Evolutionary conservation across 2,888 invertebrate species (phyloP).

Genomic region (Bembecia ichneumoniformis): DNA sequence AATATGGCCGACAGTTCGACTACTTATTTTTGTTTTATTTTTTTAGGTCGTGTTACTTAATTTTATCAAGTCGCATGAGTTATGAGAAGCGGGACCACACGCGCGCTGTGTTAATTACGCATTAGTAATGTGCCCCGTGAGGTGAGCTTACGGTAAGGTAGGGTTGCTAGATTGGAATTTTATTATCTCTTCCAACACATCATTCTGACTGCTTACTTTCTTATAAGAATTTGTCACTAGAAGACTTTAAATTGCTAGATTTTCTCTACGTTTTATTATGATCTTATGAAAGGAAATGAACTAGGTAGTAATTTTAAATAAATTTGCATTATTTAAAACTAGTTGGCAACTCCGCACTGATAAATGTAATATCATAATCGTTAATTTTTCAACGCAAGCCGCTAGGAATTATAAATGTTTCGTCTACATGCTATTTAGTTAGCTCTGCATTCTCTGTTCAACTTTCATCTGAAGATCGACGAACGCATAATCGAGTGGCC

Average conservation of each 20-base stretch:
- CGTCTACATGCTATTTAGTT: background rate
- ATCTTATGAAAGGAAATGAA: background rate
- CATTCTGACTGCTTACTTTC: background rate
- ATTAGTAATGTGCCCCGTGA: conserved; percentile 28
- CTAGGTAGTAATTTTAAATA: background rate
- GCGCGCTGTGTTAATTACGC: conserved; percentile 59
- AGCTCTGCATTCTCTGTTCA: background rate
- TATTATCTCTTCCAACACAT: conserved; percentile 4
- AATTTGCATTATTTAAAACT: background rate
- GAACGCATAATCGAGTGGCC: conserved; percentile 25
- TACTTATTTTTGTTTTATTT: conserved; percentile 66
- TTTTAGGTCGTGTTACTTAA: conserved; percentile 65
- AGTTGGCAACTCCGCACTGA: background rate
- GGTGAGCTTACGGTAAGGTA: conserved; percentile 19
- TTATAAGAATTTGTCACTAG: background rate
- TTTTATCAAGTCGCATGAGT: conserved; percentile 71
- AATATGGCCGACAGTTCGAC: conserved; percentile 48
- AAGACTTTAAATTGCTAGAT: background rate
- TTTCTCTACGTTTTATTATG: no score
- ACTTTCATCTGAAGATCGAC: conserved; percentile 1
- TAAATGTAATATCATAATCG: background rate
- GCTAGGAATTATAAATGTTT: background rate
- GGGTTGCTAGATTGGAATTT: conserved; percentile 10
- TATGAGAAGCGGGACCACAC: conserved; percentile 68
- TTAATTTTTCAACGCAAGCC: background rate